Evolutionary conservation across 2,888 invertebrate genomes (phyloP), one percentile per base, ranked within the genome.

Genomic region (Pammene aurita): DNA sequence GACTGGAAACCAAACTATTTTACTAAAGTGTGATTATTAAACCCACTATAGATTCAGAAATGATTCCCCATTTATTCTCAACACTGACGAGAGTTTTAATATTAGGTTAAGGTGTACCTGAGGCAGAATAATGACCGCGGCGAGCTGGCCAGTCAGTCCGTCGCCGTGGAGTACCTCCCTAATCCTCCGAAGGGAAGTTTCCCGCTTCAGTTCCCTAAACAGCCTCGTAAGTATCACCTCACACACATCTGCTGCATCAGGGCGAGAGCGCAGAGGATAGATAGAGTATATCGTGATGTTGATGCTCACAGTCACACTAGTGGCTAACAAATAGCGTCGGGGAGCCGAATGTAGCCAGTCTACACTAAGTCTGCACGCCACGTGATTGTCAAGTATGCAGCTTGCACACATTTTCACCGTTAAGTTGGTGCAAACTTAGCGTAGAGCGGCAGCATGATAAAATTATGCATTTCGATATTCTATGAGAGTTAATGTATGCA

Each of bases 81-180:
- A 26, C 50, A 13, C 13, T 50, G 26, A 50, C 18, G 1, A 10
- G 4, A 11, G 11, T 54, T 26, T 13, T 66, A 14, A 34, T 1
- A 41, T 35, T 34, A 66, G 66, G 66, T 66, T 14, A 34, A 60
- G 16, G 66, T 66, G 66, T 66, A 66, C 18, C 66, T 66, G 7
- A 52, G 58, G 34, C 48, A 58, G 16, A 14, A n/a, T 35, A 42
- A 0, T 13, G 58, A 58, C 0, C 58, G 58, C 2, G 58, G 66
- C 38, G 44, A 44, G 52, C 13, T 44, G 44, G 35, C 52, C 16
- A 66, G 66, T 16, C 58, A 34, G 2, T 52, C 58, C 34, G 58
- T 42, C 41, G 42, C 42, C 52, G 52, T 58, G 4, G 34, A 66
- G 42, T 66, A 66, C 41, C 42, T 66, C 10, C 58, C 58, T 10